These are phyloP conservation scores for Tiliacea citrago DNA, from an alignment of 2,888 invertebrate genomes.

Conservation along the genomic window DNA sequence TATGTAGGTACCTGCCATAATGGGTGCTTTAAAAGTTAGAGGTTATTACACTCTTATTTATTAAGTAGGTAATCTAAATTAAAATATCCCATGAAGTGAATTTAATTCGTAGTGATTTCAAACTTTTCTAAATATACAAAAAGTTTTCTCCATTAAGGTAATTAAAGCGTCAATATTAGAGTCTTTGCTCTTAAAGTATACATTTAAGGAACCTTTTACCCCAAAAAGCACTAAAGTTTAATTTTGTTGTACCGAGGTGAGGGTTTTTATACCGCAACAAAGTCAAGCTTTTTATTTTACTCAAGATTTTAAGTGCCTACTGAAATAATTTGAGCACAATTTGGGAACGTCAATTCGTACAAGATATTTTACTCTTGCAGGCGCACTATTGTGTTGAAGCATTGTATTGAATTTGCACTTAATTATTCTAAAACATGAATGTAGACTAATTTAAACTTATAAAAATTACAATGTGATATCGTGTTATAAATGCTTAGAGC, in stretches of 20 bases:
- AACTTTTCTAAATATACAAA: not conserved
- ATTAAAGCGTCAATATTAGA: not conserved
- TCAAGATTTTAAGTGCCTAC: constrained; percentile 15
- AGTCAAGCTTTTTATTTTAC: not conserved
- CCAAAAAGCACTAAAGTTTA: not conserved
- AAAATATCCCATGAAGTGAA: not conserved
- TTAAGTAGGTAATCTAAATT: not conserved
- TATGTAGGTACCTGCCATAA: not conserved
- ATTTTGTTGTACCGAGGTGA: not conserved
- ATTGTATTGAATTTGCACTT: not conserved
- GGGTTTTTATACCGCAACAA: not conserved
- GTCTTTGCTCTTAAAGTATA: not conserved
- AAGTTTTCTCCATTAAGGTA: not conserved
- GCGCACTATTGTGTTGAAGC: not conserved
- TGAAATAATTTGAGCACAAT: constrained; percentile 13
- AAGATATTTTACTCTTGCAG: not conserved
- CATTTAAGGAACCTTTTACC: not conserved
- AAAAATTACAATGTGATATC: not conserved
- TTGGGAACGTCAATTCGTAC: not conserved
- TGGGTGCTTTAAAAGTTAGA: not conserved
- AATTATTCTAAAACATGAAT: too few species aligned
- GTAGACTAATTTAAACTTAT: too few species aligned
- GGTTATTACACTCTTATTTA: not conserved
- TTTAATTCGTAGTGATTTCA: too few species aligned
- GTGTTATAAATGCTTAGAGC: too few species aligned